Evolutionary conservation across 2,888 invertebrate genomes (phyloP), one percentile per base, ranked within the genome.

Genomic region (Aphidoletes aphidimyza): DNA sequence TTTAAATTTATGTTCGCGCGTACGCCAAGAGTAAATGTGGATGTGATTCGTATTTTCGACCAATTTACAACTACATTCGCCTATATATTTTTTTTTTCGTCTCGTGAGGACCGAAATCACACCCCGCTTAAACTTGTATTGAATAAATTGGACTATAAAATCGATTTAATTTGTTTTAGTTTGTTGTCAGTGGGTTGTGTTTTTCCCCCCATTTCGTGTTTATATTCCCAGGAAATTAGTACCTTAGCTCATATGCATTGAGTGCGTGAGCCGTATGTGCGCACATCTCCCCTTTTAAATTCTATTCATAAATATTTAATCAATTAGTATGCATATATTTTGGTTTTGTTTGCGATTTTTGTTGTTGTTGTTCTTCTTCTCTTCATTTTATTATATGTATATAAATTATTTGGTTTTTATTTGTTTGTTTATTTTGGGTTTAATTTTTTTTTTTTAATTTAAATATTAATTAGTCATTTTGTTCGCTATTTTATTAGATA

Each of bases 101-200:
- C 11, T 39, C 11, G 5, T 39, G 39, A 39, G 39, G 39, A 9
- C 1, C n/a, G 22, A 6, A 22, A 22, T 22, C 54, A 22, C 54
- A 54, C 30, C 69, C 0, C 69, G 14, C 69, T 34, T 30, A 26
- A 30, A 14, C 2, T 30, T 69, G 26, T 30, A 34, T 69, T 30
- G 69, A 69, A 69, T 69, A 69, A n/a, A 69, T 69, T 69, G 69
- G 69, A 69, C 69, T 69, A 69, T 69, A 69, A 69, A 69, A 69
- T 69, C 69, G 69, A 69, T 69, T 30, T 69, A 69, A 69, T 69
- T 14, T 69, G n/a, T n/a, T n/a, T n/a, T n/a, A n/a, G n/a, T n/a
- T n/a, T n/a, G n/a, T n/a, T n/a, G n/a, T n/a, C n/a, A n/a, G n/a
- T n/a, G n/a, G n/a, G n/a, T n/a, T n/a, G n/a, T n/a, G n/a, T n/a